Percentiles rank a stretch among this genome's conserved stretches.
Evolutionary conservation across 2,888 invertebrate genomes (phyloP).

Genomic region (Acanthopleura granulata): DNA sequence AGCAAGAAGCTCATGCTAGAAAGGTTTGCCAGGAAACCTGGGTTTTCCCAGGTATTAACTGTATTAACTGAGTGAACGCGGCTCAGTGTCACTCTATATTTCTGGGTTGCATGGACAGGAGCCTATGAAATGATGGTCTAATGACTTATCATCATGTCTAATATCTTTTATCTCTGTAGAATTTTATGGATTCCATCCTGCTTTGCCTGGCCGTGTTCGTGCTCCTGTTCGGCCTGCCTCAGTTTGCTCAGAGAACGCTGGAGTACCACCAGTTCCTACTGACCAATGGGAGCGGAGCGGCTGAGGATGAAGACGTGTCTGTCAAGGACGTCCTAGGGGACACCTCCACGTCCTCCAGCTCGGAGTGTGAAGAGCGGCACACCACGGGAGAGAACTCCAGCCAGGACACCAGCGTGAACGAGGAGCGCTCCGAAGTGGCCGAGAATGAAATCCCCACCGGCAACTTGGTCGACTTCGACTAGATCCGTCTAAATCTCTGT

Average conservation of each 20-base stretch:
- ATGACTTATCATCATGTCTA: too few relatives aligned
- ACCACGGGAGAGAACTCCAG: background rate
- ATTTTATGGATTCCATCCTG: background rate
- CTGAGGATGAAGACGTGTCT: background rate
- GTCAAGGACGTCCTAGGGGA: background rate
- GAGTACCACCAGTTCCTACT: conserved; percentile 4
- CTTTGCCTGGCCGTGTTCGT: background rate
- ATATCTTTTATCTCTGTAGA: background rate
- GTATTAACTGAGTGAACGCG: too few relatives aligned
- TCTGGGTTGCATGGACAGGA: too few relatives aligned
- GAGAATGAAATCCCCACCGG: background rate
- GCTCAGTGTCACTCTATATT: too few relatives aligned
- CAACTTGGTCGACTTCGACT: background rate
- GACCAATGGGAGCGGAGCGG: background rate
- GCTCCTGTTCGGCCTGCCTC: background rate
- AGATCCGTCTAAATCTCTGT: background rate
- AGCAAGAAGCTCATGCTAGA: too few relatives aligned
- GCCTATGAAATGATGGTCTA: too few relatives aligned
- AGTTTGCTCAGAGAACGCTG: background rate
- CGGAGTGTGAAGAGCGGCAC: background rate
- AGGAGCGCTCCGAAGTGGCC: background rate
- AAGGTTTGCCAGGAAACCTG: too few relatives aligned
- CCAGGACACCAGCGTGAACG: background rate
- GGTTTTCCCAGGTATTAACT: too few relatives aligned
- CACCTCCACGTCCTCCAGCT: background rate